Conservation (phyloP, 2,888 invertebrate species). For the Prosopocoilus inquinatus region DNA sequence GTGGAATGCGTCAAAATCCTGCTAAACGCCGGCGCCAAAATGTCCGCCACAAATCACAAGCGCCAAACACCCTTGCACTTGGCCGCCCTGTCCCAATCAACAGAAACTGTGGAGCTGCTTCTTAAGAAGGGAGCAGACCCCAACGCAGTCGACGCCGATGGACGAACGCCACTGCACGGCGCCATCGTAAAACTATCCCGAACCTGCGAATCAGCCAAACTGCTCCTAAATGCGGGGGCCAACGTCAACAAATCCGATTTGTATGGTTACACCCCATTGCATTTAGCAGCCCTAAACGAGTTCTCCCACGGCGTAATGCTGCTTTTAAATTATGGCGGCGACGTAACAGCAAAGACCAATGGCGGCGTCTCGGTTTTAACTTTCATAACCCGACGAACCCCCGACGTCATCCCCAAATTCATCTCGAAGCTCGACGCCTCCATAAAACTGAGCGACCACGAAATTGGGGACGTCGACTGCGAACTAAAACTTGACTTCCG, state of each 20-base stretch:
- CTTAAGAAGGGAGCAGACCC: conserved; percentile 56
- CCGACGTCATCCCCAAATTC: conserved; percentile 74
- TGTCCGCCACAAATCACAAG: conserved; percentile 72
- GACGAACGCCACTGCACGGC: conserved; percentile 76
- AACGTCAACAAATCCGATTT: conserved; percentile 74
- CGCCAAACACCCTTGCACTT: conserved; percentile 83
- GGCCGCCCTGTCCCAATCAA: conserved; percentile 76
- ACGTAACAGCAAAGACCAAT: conserved; percentile 76
- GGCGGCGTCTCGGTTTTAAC: conserved; percentile 78
- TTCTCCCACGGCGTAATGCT: conserved; percentile 73
- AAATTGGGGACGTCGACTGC: conserved; percentile 82
- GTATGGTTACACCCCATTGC: conserved; percentile 82
- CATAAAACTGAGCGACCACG: conserved; percentile 77
- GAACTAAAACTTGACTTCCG: conserved; percentile 70
- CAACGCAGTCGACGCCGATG: conserved; percentile 68
- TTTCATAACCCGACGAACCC: conserved; percentile 81
- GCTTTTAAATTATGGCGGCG: conserved; percentile 74
- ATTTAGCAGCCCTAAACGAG: conserved; percentile 81
- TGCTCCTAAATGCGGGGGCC: conserved; percentile 65
- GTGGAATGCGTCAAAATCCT: conserved; percentile 72
- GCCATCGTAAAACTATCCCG: conserved; percentile 76
- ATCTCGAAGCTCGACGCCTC: conserved; percentile 67
- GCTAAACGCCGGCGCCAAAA: conserved; percentile 71
- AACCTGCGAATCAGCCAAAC: conserved; percentile 67
- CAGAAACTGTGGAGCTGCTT: conserved; percentile 72